phyloP scores from a whole-genome alignment of 2,888 invertebrate genomes.

The Phaonia tiefii region DNA sequence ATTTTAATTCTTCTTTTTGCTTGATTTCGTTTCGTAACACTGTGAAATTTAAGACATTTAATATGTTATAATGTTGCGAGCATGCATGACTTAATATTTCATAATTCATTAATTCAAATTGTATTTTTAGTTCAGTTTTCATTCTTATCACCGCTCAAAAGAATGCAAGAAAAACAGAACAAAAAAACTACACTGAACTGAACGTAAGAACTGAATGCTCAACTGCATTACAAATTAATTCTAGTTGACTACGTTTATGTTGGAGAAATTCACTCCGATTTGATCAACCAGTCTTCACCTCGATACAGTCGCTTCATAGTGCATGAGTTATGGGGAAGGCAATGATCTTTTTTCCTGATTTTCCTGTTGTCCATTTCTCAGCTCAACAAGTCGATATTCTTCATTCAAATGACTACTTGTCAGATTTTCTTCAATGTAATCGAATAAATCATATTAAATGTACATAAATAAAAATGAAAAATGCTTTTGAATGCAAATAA shows the following conservation, averaged over 20 bases:
- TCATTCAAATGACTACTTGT: neutral
- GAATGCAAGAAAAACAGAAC: conserved; percentile 13
- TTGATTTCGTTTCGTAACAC: conserved; percentile 19
- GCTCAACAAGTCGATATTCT: neutral
- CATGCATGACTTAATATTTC: conserved; percentile 26
- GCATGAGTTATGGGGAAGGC: too few relatives aligned
- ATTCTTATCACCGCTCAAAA: neutral
- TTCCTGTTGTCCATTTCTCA: neutral
- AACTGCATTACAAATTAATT: too few relatives aligned
- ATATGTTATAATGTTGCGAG: conserved; percentile 7
- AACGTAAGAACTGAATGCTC: too few relatives aligned
- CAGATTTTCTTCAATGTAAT: conserved; percentile 16
- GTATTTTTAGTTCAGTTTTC: neutral
- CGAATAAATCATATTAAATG: conserved; percentile 14
- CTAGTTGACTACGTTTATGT: neutral
- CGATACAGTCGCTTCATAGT: too few relatives aligned
- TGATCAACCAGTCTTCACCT: too few relatives aligned
- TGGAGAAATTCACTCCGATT: neutral
- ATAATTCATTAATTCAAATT: conserved; percentile 21
- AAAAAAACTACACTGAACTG: too few relatives aligned
- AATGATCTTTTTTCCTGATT: neutral
- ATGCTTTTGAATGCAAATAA: neutral
- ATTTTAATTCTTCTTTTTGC: neutral
- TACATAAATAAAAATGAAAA: neutral
- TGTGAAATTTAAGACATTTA: conserved; percentile 17